Evolutionary conservation across 2,888 invertebrate species (phyloP).

Genomic region (Calameuta idolon): DNA sequence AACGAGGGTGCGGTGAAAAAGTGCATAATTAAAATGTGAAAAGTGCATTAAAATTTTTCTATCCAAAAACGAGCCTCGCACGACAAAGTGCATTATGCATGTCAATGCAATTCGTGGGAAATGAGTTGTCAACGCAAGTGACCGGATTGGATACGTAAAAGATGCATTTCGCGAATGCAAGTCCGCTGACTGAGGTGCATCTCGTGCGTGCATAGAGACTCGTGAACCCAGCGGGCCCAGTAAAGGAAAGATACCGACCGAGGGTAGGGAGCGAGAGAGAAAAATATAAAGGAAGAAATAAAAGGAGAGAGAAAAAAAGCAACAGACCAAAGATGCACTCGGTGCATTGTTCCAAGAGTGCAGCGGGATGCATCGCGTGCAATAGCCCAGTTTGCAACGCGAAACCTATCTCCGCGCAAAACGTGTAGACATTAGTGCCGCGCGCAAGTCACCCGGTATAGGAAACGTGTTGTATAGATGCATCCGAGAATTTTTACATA

Average conservation of each 20-base stretch:
- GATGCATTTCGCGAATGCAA: background rate
- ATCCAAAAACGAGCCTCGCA: fast-evolving
- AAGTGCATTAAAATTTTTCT: background rate
- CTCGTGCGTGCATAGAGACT: background rate
- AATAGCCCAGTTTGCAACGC: constrained; percentile 45
- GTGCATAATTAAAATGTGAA: background rate
- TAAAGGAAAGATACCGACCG: background rate
- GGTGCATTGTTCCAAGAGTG: constrained; percentile 3
- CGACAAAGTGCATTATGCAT: background rate
- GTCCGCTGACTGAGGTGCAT: background rate
- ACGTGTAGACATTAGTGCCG: background rate
- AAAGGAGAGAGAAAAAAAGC: too few species aligned
- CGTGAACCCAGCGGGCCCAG: background rate
- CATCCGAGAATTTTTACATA: background rate
- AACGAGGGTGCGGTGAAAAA: background rate
- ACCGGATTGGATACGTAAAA: background rate
- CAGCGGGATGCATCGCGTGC: constrained; percentile 44
- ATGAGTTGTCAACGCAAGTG: background rate
- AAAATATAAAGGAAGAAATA: background rate
- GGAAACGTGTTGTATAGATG: background rate
- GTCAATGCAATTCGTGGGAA: background rate
- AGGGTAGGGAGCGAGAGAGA: background rate
- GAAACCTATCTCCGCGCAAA: constrained; percentile 17
- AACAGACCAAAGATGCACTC: background rate
- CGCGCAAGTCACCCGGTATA: constrained; percentile 9